Conservation (phyloP, 2,797 vertebrate species). For the Betta splendens region DNA sequence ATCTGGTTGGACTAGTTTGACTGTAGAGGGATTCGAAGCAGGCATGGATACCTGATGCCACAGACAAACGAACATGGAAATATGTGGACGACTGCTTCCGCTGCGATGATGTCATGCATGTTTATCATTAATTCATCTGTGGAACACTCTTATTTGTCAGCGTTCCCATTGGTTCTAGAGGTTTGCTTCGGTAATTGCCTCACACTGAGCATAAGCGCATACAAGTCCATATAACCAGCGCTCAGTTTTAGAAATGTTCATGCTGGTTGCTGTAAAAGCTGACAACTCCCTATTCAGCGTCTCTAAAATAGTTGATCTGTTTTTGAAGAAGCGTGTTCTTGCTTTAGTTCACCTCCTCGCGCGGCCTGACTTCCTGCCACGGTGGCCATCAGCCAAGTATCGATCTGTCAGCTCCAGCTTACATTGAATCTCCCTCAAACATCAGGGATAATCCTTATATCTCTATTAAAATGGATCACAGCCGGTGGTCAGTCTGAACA, state of each 20-base stretch:
- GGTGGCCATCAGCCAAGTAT: conserved; percentile 63
- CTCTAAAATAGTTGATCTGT: conserved; percentile 32
- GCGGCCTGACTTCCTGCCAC: conserved; percentile 28
- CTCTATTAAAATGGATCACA: conserved; percentile 57
- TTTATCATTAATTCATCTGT: neutral
- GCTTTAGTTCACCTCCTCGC: conserved; percentile 38
- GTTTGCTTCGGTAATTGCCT: neutral
- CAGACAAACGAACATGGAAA: neutral
- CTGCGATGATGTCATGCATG: too few relatives aligned
- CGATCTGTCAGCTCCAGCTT: conserved; percentile 47
- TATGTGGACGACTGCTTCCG: too few relatives aligned
- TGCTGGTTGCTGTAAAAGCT: conserved; percentile 1
- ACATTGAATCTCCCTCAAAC: conserved; percentile 53
- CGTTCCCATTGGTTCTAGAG: neutral
- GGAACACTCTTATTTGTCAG: neutral
- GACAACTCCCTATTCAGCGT: conserved; percentile 27
- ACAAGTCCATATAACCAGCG: too few relatives aligned
- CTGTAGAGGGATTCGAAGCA: too few relatives aligned
- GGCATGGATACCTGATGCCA: too few relatives aligned
- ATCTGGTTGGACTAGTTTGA: too few relatives aligned
- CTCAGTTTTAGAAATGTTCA: conserved; percentile 11
- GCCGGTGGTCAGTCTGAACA: conserved; percentile 26
- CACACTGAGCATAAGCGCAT: neutral
- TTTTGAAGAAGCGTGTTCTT: conserved; percentile 33
- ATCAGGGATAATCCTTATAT: conserved; percentile 62